Base-by-base conservation (phyloP, 1,140 invertebrate genomes). In the Caerostris extrusa region DNA sequence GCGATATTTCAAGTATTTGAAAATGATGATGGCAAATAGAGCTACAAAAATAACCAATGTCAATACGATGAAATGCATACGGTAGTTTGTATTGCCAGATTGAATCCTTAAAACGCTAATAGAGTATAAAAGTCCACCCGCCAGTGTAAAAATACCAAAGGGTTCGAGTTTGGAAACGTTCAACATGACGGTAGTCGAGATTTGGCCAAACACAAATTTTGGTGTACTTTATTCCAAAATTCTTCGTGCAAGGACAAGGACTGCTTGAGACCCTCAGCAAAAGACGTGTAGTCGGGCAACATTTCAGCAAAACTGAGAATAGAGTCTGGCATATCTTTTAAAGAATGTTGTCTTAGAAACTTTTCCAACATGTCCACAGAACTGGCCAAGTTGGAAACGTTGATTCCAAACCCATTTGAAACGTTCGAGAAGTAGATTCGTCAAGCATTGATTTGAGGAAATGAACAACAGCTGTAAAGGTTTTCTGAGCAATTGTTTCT, bases 171-270 rank as follows among this genome's bases (percentile, higher is more conserved):
- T 8, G 6, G 53, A 69, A n/a, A 71, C 53, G 7, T 71, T 57
- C 14, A 90, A 12, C 34, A 71, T 90, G 14, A n/a, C 5, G 14
- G 53, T 57, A 69, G 34, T 56, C 88, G 61, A 10, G 10, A 64
- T 58, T 90, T 90, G 50, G 88, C 50, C n/a, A 71, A 7, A 3
- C 12, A 12, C 53, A 90, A 56, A n/a, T 77, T 90, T 71, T 90
- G 53, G 50, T 71, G 71, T 14, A 90, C 67, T 90, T 90, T 67
- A 90, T 90, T 90, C 88, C 88, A 90, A 71, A 90, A 90, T 7
- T 17, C 50, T n/a, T 90, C 88, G 56, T 90, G 88, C 17, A 71
- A 2, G 17, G 12, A 14, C 5, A 90, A 34, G n/a, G 87, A 67
- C 7, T 69, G 53, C 3, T 19, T 10, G 4, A 71, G 50, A 53